These are phyloP conservation scores for Fundulus diaphanus DNA, from an alignment of 2,797 vertebrate genomes.

Conservation along the genomic window DNA sequence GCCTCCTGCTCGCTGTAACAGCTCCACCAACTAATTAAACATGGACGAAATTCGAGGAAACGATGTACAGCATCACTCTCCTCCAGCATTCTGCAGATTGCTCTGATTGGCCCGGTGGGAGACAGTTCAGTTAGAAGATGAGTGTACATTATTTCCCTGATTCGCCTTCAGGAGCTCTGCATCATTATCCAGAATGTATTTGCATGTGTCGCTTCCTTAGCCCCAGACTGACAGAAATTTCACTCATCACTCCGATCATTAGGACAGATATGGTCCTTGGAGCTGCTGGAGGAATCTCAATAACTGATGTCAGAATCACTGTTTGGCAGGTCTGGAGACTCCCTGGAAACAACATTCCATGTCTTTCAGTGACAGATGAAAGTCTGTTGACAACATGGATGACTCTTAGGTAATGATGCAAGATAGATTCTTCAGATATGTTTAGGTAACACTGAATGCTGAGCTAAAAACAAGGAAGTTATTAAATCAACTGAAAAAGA, in stretches of 20 bases:
- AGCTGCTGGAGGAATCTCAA: constrained; percentile 7
- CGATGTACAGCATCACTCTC: constrained; percentile 2
- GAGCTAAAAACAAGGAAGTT: not conserved
- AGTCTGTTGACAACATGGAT: not conserved
- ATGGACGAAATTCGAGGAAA: not conserved
- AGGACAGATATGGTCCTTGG: constrained; percentile 1
- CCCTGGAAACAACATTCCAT: not conserved
- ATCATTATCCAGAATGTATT: constrained; percentile 2
- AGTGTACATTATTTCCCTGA: constrained; percentile 1
- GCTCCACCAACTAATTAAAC: constrained; percentile 10
- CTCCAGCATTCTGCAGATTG: constrained; percentile 9
- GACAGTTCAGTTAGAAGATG: constrained; percentile 1
- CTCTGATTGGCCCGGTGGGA: constrained; percentile 10
- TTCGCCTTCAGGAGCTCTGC: not conserved
- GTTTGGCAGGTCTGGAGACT: not conserved
- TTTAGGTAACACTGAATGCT: not conserved
- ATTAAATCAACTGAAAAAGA: not conserved
- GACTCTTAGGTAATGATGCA: not conserved
- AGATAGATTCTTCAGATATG: not conserved
- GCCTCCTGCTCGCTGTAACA: not conserved
- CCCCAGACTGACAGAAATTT: constrained; percentile 2
- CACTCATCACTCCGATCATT: constrained; percentile 4
- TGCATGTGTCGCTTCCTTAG: constrained; percentile 5
- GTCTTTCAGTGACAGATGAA: not conserved
- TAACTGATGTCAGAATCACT: constrained; percentile 4